These are phyloP conservation scores for Pseudoips prasinana DNA, from an alignment of 2,888 invertebrate genomes.

Conservation along the genomic window DNA sequence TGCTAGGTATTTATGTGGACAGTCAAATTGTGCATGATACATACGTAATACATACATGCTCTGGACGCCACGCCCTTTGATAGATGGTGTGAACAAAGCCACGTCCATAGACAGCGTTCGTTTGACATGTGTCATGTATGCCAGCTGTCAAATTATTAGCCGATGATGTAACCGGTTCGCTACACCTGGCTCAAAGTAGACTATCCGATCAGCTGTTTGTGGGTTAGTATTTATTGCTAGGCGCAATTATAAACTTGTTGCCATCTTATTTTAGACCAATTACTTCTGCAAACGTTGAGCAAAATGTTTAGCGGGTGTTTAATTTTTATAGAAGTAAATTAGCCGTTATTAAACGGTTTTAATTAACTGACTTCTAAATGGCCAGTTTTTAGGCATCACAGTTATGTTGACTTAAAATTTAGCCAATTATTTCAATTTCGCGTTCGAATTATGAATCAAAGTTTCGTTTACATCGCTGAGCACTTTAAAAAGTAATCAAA, in stretches of 20 bases:
- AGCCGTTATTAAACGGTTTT: conserved; percentile 7
- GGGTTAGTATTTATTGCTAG: conserved; percentile 30
- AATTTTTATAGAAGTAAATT: conserved; percentile 25
- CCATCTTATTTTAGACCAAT: conserved; percentile 24
- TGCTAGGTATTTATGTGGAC: too few species aligned
- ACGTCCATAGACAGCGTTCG: conserved; percentile 12
- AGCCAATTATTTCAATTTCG: too few species aligned
- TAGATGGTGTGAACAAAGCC: conserved; percentile 18
- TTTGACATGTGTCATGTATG: conserved; percentile 43
- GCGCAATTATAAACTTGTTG: conserved; percentile 28
- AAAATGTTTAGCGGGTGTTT: conserved; percentile 12
- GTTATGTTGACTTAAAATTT: too few species aligned
- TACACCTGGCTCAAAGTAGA: conserved; percentile 45
- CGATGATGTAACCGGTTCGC: conserved; percentile 46
- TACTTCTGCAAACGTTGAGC: conserved; percentile 19
- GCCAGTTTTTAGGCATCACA: too few species aligned
- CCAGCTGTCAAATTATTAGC: conserved; percentile 56
- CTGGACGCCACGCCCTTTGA: conserved; percentile 17
- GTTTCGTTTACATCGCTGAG: too few species aligned
- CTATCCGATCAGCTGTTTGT: conserved; percentile 41
- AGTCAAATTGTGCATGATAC: too few species aligned
- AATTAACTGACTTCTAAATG: too few species aligned
- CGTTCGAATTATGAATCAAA: too few species aligned
- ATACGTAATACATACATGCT: too few species aligned
- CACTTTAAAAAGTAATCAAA: conserved; percentile 12